Base-by-base conservation (phyloP, 2,888 invertebrate genomes). In the Hybos culiciformis region DNA sequence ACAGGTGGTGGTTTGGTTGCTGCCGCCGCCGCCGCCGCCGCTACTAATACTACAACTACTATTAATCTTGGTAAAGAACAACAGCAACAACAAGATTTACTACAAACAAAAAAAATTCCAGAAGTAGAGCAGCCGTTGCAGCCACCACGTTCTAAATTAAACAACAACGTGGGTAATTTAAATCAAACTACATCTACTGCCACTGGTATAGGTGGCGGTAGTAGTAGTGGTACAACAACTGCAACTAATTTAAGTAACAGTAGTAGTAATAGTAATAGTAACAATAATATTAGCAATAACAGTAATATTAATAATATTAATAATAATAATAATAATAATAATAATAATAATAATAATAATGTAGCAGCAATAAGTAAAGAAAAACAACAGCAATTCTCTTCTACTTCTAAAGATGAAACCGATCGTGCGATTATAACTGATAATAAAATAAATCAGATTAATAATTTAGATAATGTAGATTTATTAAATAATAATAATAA, bases 61-160 rank as follows among this genome's bases (percentile, higher is more conserved):
- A 15, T 42, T 34, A 24, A 39, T 21, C 32, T 46, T 50, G 43
- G 54, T 54, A 56, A 55, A 55, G 56, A 55, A 57, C 56, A 57
- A 54, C 45, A 36, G 7, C 40, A 54, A 49, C 48, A 37, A 14
- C 41, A 46, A 23, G 46, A 32, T n/a, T 31, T 23, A 31, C 37
- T 34, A 9, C 21, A 37, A 26, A n/a, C 19, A n/a, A 24, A 19
- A 21, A 26, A 20, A 37, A 41, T 36, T 31, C 32, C 41, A 31
- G 18, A 20, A 19, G 41, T n/a, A 20, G 17, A 45, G 36, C 36
- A 39, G n/a, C 42, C 23, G 37, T 37, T 14, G 11, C 18, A 23
- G 5, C 37, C 3, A 32, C 21, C 32, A 19, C 14, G 31, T 14
- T 11, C 9, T 11, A 26, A 26, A n/a, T 9, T 26, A n/a, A n/a